These are phyloP conservation scores for Theristicus caerulescens DNA, from an alignment of 2,113 vertebrate genomes.

Conservation along the genomic window DNA sequence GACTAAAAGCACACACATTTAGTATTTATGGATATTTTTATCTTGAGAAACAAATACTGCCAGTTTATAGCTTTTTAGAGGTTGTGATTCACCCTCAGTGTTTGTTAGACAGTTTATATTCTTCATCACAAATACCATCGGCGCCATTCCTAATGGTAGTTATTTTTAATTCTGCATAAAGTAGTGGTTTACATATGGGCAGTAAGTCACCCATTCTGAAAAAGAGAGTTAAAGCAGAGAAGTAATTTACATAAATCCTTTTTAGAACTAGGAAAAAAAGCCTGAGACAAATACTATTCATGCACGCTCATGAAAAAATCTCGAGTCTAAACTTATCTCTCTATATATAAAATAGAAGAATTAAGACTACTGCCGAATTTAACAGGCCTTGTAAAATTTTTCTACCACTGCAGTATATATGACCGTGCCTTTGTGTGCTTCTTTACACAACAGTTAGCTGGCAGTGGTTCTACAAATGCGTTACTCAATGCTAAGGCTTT, in stretches of 20 bases:
- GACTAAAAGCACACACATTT: slow-evolving; percentile 15
- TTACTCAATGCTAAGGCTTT: slow-evolving; percentile 3
- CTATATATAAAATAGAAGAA: neutral
- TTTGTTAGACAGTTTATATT: slow-evolving; percentile 42
- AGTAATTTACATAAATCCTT: slow-evolving; percentile 15
- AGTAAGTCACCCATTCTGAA: slow-evolving; percentile 18
- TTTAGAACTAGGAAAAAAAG: neutral
- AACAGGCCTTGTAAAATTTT: slow-evolving; percentile 17
- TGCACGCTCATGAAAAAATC: neutral
- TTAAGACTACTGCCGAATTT: neutral
- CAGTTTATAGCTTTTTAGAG: slow-evolving; percentile 7
- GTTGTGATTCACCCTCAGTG: slow-evolving; percentile 24
- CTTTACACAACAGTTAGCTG: slow-evolving; percentile 42
- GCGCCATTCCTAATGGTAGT: slow-evolving; percentile 24
- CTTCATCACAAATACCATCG: neutral
- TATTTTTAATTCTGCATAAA: slow-evolving; percentile 56
- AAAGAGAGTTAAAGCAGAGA: neutral
- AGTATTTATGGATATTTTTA: slow-evolving; percentile 49
- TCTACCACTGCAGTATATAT: neutral
- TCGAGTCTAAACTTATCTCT: slow-evolving; percentile 17
- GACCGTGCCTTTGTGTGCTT: neutral
- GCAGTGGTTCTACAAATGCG: neutral
- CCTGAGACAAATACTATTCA: neutral
- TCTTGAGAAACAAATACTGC: slow-evolving; percentile 39
- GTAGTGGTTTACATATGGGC: slow-evolving; percentile 26